These are phyloP conservation scores for Sitobion miscanthi DNA, from an alignment of 1,140 invertebrate genomes.

Conservation along the genomic window DNA sequence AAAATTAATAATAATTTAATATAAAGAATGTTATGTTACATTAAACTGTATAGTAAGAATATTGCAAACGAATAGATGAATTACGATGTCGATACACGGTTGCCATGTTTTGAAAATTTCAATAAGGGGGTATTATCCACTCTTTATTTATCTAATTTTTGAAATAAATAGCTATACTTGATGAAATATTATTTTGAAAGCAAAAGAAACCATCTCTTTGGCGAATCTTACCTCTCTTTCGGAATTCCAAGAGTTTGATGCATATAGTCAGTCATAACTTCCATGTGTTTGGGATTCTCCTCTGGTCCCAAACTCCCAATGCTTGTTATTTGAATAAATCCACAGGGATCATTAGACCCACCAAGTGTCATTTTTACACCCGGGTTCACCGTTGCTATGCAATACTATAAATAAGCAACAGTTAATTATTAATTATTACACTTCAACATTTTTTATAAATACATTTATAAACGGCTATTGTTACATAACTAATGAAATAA, in stretches of 20 bases:
- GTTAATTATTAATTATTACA: neutral
- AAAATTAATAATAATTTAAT: neutral
- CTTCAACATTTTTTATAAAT: neutral
- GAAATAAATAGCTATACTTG: too few relatives aligned
- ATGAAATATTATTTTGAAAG: too few relatives aligned
- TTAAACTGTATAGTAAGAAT: too few relatives aligned
- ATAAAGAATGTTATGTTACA: neutral
- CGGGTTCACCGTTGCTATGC: neutral
- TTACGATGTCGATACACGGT: too few relatives aligned
- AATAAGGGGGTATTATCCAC: too few relatives aligned
- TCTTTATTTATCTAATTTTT: too few relatives aligned
- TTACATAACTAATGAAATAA: neutral
- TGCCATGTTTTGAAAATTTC: too few relatives aligned
- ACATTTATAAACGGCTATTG: neutral
- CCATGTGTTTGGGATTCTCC: constrained; percentile 6
- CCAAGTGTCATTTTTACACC: constrained; percentile 32
- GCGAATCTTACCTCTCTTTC: neutral
- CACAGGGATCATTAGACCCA: neutral
- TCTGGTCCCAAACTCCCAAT: constrained; percentile 36
- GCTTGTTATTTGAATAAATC: constrained; percentile 22
- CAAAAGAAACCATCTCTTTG: neutral
- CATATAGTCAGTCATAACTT: constrained; percentile 18
- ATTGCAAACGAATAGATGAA: too few relatives aligned
- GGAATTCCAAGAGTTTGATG: constrained; percentile 17
- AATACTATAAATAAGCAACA: neutral